A percentile compares a stretch with the other conserved stretches of the same genome.
These are phyloP conservation scores for Podarcis raffonei DNA, from an alignment of 2,113 vertebrate species.

Conservation along the genomic window DNA sequence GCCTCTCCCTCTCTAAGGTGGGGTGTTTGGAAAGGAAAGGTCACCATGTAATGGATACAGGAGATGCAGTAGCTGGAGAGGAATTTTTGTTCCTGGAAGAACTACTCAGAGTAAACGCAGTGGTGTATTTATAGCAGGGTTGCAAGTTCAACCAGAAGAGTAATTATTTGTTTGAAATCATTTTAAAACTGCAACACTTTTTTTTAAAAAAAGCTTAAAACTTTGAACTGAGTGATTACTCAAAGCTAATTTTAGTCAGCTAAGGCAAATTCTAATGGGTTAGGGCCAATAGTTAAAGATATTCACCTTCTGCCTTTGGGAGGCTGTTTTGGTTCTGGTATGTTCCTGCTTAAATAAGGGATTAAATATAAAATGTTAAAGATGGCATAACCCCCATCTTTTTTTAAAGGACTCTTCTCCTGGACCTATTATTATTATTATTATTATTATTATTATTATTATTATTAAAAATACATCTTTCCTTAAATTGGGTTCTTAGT, in stretches of 20 bases:
- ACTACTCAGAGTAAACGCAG: neutral
- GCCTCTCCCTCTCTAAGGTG: neutral
- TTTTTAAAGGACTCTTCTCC: neutral
- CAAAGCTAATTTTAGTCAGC: neutral
- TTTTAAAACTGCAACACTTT: too few species aligned
- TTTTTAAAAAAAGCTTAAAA: neutral
- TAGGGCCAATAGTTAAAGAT: neutral
- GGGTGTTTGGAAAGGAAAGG: slow-evolving; percentile 31
- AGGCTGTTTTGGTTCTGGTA: neutral
- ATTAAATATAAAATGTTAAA: neutral
- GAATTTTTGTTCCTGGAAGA: slow-evolving; percentile 31
- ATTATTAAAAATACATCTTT: too few species aligned
- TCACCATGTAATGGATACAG: neutral
- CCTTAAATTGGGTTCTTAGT: too few species aligned
- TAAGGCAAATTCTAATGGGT: neutral
- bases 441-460: too few species aligned
- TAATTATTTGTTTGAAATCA: neutral
- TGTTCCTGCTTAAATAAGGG: neutral
- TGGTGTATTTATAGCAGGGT: slow-evolving; percentile 14
- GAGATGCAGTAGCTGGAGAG: neutral
- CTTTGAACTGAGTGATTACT: neutral
- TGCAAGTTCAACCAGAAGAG: slow-evolving; percentile 3
- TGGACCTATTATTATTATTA: too few species aligned
- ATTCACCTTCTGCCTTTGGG: neutral
- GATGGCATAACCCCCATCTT: neutral